These are phyloP conservation scores for Haemorhous mexicanus DNA, from an alignment of 2,113 vertebrate species.

Conservation along the genomic window DNA sequence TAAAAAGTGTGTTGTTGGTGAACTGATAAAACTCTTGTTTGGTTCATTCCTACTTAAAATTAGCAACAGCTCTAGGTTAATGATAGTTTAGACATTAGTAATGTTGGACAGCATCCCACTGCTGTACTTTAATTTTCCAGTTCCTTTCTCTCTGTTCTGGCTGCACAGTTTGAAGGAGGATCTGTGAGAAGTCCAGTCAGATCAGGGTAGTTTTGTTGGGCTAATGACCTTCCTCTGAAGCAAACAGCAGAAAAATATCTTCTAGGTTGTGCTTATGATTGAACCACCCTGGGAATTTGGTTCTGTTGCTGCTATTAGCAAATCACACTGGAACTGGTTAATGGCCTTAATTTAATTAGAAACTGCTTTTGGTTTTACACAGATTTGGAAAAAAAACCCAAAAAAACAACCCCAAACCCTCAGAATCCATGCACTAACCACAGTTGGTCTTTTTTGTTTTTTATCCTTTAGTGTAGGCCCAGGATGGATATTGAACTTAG, in stretches of 20 bases:
- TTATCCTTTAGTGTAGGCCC: background rate
- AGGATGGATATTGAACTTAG: background rate
- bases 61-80: background rate
- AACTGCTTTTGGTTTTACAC: background rate
- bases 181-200: background rate
- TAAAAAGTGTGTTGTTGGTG: background rate
- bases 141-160: background rate
- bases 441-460: background rate
- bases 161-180: background rate
- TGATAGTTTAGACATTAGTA: background rate
- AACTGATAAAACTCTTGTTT: background rate
- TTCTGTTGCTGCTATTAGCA: background rate
- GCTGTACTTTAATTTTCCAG: background rate
- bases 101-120: background rate
- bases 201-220: background rate
- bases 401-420: fast-evolving
- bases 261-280: background rate
- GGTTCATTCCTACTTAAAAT: background rate
- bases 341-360: background rate
- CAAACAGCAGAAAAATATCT: background rate
- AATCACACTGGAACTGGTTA: background rate
- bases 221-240: background rate
- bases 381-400: background rate
- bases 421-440: background rate
- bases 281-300: background rate